Conservation (phyloP, 2,797 vertebrate genomes). For the Pogoniulus pusillus region DNA sequence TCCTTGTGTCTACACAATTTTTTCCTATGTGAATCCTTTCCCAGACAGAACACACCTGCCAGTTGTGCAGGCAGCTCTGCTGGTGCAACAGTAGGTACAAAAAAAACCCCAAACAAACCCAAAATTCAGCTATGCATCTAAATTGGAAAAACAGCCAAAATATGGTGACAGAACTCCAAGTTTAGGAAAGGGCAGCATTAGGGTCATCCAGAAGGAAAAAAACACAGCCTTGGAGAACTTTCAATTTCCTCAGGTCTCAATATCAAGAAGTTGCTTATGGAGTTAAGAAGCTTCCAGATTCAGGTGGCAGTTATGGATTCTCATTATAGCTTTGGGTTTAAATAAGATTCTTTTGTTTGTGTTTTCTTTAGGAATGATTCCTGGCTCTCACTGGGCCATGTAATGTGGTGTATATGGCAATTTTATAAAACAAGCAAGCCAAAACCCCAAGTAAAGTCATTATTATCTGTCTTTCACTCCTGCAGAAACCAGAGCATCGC, state of each 20-base stretch:
- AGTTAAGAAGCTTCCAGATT: not conserved
- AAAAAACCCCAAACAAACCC: too few relatives aligned
- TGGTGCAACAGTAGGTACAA: not conserved
- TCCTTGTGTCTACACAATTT: not conserved
- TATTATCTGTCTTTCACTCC: not conserved
- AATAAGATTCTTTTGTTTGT: not conserved
- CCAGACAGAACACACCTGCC: not conserved
- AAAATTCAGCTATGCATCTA: too few relatives aligned
- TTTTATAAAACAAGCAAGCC: not conserved
- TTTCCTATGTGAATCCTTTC: not conserved
- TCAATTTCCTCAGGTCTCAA: not conserved
- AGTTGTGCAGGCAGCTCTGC: not conserved
- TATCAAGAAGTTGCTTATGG: not conserved
- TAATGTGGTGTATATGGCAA: not conserved
- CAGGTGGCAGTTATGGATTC: not conserved
- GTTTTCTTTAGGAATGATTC: not conserved
- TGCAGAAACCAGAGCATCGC: not conserved
- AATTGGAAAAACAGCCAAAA: not conserved
- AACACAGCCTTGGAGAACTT: not conserved
- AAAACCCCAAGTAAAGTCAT: not conserved
- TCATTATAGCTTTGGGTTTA: not conserved
- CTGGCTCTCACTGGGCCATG: not conserved
- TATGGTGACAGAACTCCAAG: fast-evolving
- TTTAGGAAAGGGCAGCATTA: not conserved
- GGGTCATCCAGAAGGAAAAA: not conserved